Conservation (phyloP, 2,888 invertebrate species). For the Emesis russula region DNA sequence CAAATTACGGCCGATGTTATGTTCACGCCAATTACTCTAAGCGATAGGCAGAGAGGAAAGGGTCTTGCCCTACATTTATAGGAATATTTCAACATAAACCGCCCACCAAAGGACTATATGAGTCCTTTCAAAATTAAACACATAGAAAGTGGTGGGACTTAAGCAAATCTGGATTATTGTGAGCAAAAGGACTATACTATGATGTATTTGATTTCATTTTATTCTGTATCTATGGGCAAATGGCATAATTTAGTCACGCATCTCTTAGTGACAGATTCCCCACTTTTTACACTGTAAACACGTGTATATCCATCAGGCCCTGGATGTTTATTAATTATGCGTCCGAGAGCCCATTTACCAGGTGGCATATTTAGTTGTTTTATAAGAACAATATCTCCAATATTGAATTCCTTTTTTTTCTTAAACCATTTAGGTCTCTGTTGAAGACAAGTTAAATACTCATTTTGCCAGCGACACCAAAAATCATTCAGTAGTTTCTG, state of each 20-base stretch:
- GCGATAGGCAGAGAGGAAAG: no score
- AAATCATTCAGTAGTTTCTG: background rate
- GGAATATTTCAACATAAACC: background rate
- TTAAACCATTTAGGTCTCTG: background rate
- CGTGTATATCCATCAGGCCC: background rate
- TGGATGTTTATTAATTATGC: background rate
- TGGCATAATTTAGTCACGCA: background rate
- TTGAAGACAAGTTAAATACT: background rate
- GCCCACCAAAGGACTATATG: background rate
- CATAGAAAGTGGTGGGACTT: background rate
- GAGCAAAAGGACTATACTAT: no score
- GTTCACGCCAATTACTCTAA: no score
- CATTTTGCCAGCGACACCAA: background rate
- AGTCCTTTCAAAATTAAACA: slow-evolving; percentile 8
- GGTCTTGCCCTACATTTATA: no score
- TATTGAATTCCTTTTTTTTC: background rate
- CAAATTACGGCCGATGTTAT: no score
- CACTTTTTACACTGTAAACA: background rate
- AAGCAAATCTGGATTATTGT: background rate
- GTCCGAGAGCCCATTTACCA: background rate
- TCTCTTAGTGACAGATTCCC: background rate
- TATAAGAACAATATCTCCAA: background rate
- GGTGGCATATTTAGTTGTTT: background rate
- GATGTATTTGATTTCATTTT: background rate
- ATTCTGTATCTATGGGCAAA: background rate